phyloP scores from a whole-genome alignment of 2,797 vertebrate genomes.

The Epinephelus awoara region DNA sequence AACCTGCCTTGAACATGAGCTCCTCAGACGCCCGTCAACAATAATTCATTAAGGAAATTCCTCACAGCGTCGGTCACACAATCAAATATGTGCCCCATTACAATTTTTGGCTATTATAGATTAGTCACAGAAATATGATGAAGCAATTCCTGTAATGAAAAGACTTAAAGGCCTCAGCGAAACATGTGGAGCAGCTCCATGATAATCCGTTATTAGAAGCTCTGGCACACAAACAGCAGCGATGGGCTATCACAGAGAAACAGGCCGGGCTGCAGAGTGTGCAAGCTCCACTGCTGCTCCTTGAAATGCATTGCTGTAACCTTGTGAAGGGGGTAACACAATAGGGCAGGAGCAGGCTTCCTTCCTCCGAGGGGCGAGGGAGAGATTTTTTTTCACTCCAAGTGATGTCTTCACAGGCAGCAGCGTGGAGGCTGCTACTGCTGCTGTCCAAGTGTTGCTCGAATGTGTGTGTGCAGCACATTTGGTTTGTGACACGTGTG shows the following conservation, averaged over 20 bases:
- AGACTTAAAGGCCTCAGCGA: constrained; percentile 76
- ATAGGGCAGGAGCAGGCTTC: constrained; percentile 56
- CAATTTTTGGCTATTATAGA: constrained; percentile 61
- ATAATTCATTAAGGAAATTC: constrained; percentile 38
- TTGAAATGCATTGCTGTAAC: constrained; percentile 71
- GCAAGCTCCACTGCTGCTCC: constrained; percentile 63
- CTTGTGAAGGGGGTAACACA: constrained; percentile 76
- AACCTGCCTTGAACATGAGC: constrained; percentile 10
- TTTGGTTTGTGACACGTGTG: constrained; percentile 38
- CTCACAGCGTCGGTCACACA: constrained; percentile 7
- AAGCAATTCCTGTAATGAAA: constrained; percentile 77
- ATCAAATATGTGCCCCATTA: constrained; percentile 50
- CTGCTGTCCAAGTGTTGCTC: constrained; percentile 28
- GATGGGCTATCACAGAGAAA: constrained; percentile 75
- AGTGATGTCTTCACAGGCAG: constrained; percentile 25
- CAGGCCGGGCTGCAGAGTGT: constrained; percentile 71
- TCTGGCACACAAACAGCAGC: constrained; percentile 73
- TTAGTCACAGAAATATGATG: constrained; percentile 74
- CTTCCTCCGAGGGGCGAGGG: constrained; percentile 43
- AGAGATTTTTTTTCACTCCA: constrained; percentile 38
- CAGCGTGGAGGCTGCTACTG: constrained; percentile 2
- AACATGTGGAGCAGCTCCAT: constrained; percentile 77
- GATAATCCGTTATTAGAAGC: constrained; percentile 79
- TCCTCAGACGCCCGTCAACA: constrained; percentile 33
- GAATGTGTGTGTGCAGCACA: constrained; percentile 13